These are phyloP conservation scores for Trichomalopsis sarcophagae DNA, from an alignment of 1,140 invertebrate species.

Conservation along the genomic window DNA sequence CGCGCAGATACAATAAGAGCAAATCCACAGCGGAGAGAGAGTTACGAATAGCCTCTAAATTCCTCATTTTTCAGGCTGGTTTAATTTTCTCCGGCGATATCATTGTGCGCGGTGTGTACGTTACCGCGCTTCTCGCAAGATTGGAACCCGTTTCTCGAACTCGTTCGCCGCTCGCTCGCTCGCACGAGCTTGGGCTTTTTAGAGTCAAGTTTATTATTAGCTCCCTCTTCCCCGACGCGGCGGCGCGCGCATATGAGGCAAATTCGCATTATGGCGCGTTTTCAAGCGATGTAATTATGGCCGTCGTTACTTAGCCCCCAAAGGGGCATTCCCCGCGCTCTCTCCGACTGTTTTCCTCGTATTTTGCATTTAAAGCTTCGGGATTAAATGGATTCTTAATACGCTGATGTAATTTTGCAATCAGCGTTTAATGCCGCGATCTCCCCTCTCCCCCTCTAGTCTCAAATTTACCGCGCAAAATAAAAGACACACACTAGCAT, in stretches of 20 bases:
- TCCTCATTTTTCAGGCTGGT: background rate
- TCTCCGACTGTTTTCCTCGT: background rate
- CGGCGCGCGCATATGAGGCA: background rate
- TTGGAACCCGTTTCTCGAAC: conserved; percentile 26
- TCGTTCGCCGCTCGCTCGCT: conserved; percentile 1
- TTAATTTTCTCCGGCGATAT: conserved; percentile 19
- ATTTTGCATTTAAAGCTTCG: background rate
- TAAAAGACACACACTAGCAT: too few species aligned
- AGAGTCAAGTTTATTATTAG: conserved; percentile 18
- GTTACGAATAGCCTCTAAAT: background rate
- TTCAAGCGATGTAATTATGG: conserved; percentile 16
- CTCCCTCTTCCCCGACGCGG: too few species aligned
- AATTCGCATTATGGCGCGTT: background rate
- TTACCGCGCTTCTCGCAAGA: conserved; percentile 10
- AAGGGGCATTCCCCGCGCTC: background rate
- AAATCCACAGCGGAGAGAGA: background rate
- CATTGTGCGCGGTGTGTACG: conserved; percentile 1
- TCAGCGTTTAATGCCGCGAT: background rate
- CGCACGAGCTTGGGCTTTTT: background rate
- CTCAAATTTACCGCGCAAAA: background rate
- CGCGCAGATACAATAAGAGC: too few species aligned
- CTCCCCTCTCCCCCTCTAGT: background rate
- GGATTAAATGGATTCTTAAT: background rate
- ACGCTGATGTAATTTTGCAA: background rate
- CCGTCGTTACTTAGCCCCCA: conserved; percentile 5